Percentiles rank a stretch among this genome's conserved stretches.
These are phyloP conservation scores for Porites australiensis DNA, from an alignment of 64 coral and sea anemone genomes.

Conservation along the genomic window DNA sequence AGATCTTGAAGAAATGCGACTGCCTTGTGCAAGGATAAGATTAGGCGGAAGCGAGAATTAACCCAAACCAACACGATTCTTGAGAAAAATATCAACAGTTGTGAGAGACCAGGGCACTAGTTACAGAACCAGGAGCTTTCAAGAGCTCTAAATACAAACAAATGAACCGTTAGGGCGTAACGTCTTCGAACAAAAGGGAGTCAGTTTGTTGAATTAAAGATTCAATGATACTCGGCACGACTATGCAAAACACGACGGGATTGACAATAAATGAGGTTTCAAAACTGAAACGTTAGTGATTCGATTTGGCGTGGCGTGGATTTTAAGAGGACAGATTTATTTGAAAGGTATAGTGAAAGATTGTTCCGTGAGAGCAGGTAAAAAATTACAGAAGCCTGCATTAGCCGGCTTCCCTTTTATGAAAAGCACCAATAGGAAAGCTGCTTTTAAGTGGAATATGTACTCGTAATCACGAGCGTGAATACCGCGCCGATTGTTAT, in stretches of 20 bases:
- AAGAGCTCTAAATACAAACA: neutral
- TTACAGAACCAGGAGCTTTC: too few species aligned
- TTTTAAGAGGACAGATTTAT: neutral
- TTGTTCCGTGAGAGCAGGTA: neutral
- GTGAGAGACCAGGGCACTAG: neutral
- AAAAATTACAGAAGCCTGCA: neutral
- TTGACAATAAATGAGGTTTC: too few species aligned
- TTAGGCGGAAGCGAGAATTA: neutral
- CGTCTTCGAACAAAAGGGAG: neutral
- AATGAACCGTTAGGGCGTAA: neutral
- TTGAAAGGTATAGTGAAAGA: neutral
- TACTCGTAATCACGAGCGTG: neutral
- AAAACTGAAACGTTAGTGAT: neutral
- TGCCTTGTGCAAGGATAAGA: neutral
- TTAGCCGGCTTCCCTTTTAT: neutral
- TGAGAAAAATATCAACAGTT: neutral
- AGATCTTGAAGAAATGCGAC: slow-evolving; percentile 37
- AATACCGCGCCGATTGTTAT: neutral
- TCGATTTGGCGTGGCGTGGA: neutral
- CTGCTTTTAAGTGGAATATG: neutral
- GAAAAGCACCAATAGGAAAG: slow-evolving; percentile 19
- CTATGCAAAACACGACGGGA: slow-evolving; percentile 1
- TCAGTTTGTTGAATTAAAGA: neutral
- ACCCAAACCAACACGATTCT: slow-evolving; percentile 1
- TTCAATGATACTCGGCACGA: neutral